These are phyloP conservation scores for Nyleta sp. DNA, from an alignment of 2,888 invertebrate species.

Conservation along the genomic window DNA sequence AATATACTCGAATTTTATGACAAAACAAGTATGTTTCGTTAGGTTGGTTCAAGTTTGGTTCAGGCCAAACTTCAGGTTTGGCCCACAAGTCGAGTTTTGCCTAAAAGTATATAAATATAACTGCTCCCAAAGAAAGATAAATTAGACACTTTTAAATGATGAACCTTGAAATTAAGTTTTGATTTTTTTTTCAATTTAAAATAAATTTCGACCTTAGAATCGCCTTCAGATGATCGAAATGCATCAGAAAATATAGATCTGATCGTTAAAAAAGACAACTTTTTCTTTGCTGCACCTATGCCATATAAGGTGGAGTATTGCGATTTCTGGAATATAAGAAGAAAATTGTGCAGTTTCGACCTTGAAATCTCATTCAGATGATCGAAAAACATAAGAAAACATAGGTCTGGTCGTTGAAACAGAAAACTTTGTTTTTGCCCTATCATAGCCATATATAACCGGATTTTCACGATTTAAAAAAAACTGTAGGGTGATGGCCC, in stretches of 20 bases:
- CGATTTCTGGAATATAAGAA: too few species aligned
- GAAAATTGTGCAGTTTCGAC: constrained; percentile 8
- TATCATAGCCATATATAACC: constrained; percentile 1
- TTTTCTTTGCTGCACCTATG: not conserved
- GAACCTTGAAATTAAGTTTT: constrained; percentile 17
- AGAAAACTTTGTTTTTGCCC: constrained; percentile 13
- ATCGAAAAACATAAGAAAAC: constrained; percentile 8
- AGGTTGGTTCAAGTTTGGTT: too few species aligned
- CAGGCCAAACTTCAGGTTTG: too few species aligned
- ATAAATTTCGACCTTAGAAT: constrained; percentile 12
- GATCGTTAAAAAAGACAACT: constrained; percentile 13
- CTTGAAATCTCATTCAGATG: constrained; percentile 5
- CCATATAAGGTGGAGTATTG: not conserved
- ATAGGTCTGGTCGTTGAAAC: constrained; percentile 17
- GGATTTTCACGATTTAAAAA: constrained; percentile 20
- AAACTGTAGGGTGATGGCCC: constrained; percentile 13
- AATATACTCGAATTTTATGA: too few species aligned
- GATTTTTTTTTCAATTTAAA: constrained; percentile 8
- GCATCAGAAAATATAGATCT: constrained; percentile 12
- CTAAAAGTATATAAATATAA: constrained; percentile 17
- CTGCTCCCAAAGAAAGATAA: constrained; percentile 12
- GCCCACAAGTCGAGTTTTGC: too few species aligned
- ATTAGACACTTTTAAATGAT: constrained; percentile 17
- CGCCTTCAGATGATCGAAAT: constrained; percentile 4
- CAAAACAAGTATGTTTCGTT: too few species aligned